Conservation (phyloP, 2,113 vertebrate genomes). For the Fregetta grallaria region DNA sequence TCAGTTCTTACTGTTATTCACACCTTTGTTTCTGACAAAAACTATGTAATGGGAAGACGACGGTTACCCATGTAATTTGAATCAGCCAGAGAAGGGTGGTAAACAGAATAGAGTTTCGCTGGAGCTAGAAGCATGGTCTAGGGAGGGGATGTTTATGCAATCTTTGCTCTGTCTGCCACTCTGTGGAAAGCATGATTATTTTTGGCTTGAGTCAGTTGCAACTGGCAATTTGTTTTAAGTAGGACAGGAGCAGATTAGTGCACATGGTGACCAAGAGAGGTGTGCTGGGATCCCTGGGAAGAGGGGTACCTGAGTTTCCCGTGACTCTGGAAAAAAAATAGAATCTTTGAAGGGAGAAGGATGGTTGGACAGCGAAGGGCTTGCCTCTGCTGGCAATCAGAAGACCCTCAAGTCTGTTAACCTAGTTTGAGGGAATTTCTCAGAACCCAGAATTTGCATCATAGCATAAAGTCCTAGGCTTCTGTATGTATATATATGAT, state of each 20-base stretch:
- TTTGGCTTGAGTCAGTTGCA: conserved; percentile 48
- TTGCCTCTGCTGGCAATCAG: background rate
- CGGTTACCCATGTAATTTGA: background rate
- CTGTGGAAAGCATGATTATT: background rate
- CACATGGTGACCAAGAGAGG: background rate
- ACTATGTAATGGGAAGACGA: background rate
- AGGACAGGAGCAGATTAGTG: background rate
- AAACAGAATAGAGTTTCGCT: background rate
- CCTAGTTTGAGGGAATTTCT: background rate
- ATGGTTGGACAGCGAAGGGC: background rate
- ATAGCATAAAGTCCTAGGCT: background rate
- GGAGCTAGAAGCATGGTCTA: background rate
- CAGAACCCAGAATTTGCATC: background rate
- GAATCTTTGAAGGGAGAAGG: background rate
- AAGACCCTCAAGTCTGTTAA: background rate
- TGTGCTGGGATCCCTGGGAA: background rate
- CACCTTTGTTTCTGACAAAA: background rate
- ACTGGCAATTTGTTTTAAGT: conserved; percentile 8
- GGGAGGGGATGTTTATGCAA: background rate
- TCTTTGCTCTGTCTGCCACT: background rate
- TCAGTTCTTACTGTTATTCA: background rate
- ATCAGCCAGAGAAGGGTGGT: background rate
- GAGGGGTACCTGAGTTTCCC: conserved; percentile 68
- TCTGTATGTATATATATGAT: background rate
- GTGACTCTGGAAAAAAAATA: background rate